Evolutionary conservation across 2,113 vertebrate species (phyloP), one percentile per base, ranked within the genome.

Genomic region (Boleophthalmus pectinirostris): DNA sequence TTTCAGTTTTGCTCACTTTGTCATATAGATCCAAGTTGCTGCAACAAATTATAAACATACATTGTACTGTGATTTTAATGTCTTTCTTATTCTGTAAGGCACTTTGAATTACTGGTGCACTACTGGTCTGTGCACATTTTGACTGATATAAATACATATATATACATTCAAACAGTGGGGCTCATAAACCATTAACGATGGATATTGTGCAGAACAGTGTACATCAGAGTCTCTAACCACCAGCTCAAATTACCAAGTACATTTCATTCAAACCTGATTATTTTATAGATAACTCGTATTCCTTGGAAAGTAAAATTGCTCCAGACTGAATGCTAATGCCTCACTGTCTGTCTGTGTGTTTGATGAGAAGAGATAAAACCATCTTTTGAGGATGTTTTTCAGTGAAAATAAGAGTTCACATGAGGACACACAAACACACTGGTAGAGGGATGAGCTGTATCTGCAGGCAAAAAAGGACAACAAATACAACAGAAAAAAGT

Each of bases 391-490:
- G 43, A 47, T 45, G 43, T 64, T 24, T 66, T 66, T 14, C 51
- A n/a, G n/a, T 46, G 65, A 46, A 47, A 46, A 66, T 46, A 64
- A 45, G 9, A 66, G 73, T 72, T 63, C 18, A 57, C 35, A 13
- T 57, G 12, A 75, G 78, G 58, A 72, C 35, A 75, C 60, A 68
- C 57, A 61, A 23, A 46, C 43, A 46, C 29, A 38, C 16, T 3
- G 25, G 23, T 0, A 2, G 25, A 3, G 16, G 13, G 43, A 12
- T 24, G 66, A 45, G 15, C 2, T 25, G 5, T 47, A 46, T 13
- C 47, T 25, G 3, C 2, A 13, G 24, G 15, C 38, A 47, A 47
- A 47, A 38, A 20, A 35, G 16, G 9, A 58, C 35, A n/a, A 63
- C 60, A 35, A 35, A 63, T 38, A n/a, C 8, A n/a, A 64, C 29